These are phyloP conservation scores for Brachionus asplanchnoidis DNA, from an alignment of 1,140 invertebrate genomes.

Conservation along the genomic window DNA sequence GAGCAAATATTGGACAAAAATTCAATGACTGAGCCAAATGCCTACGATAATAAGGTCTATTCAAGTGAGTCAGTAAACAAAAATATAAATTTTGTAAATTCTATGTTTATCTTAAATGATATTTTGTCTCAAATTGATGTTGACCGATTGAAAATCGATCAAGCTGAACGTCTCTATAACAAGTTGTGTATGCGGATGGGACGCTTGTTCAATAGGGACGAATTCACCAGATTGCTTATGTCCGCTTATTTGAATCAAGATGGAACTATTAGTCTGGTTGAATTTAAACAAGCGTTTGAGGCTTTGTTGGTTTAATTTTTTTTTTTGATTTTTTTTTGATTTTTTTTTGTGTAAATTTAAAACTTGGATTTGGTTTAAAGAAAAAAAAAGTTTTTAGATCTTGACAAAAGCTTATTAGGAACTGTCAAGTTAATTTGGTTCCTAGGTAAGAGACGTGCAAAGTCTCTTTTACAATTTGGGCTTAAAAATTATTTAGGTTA, in stretches of 20 bases:
- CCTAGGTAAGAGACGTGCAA: neutral
- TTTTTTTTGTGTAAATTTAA: neutral
- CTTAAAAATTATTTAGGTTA: neutral
- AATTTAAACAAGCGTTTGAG: slow-evolving; percentile 14
- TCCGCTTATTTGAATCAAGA: neutral
- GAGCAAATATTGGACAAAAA: neutral
- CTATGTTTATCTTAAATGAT: neutral
- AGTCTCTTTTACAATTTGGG: neutral
- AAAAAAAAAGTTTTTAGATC: neutral
- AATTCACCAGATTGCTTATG: neutral
- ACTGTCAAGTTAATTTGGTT: neutral
- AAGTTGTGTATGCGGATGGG: slow-evolving; percentile 6
- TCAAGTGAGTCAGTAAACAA: neutral
- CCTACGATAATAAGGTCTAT: neutral
- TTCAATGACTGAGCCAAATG: neutral
- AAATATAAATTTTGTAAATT: slow-evolving; percentile 15
- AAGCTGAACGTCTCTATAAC: slow-evolving; percentile 1
- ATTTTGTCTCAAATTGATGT: slow-evolving; percentile 11
- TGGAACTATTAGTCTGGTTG: slow-evolving; percentile 1
- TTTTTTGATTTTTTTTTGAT: neutral
- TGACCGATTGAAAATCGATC: neutral
- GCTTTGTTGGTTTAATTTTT: neutral
- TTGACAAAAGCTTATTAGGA: neutral
- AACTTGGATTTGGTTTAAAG: neutral
- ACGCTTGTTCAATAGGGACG: neutral